A percentile compares a stretch with the other conserved stretches of the same genome.
Evolutionary conservation across 1,140 invertebrate genomes (phyloP).

Genomic region (Rhopalosiphum maidis): DNA sequence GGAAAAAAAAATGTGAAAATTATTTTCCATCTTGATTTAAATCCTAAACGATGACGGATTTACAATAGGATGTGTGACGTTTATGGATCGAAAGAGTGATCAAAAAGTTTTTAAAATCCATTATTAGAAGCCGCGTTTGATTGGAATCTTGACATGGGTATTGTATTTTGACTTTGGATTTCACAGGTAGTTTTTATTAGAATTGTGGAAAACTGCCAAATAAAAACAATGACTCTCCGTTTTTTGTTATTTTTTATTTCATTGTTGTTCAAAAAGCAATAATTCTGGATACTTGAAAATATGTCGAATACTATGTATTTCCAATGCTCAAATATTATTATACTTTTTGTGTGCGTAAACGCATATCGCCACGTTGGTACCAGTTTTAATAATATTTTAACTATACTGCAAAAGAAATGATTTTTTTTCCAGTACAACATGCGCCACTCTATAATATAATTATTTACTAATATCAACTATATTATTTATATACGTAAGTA

Average conservation of each 20-base stretch:
- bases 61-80: background rate
- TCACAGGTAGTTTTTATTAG: background rate
- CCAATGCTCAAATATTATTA: background rate
- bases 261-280: background rate
- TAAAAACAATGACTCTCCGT: background rate
- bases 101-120: background rate
- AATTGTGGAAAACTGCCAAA: background rate
- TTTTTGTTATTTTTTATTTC: background rate
- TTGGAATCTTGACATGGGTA: constrained; percentile 8
- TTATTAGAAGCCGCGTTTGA: background rate
- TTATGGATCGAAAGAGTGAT: background rate
- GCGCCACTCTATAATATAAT: too few species aligned
- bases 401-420: too few species aligned
- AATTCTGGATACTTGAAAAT: background rate
- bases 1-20: background rate
- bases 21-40: constrained; percentile 2
- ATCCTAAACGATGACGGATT: background rate
- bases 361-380: too few species aligned
- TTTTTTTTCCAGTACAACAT: too few species aligned
- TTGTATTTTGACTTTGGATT: background rate
- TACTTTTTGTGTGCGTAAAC: too few species aligned
- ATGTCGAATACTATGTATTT: background rate
- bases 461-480: too few species aligned
- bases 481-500: too few species aligned
- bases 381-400: too few species aligned